Base-by-base conservation (phyloP, 2,113 vertebrate genomes). In the Eulacestoma nigropectus region DNA sequence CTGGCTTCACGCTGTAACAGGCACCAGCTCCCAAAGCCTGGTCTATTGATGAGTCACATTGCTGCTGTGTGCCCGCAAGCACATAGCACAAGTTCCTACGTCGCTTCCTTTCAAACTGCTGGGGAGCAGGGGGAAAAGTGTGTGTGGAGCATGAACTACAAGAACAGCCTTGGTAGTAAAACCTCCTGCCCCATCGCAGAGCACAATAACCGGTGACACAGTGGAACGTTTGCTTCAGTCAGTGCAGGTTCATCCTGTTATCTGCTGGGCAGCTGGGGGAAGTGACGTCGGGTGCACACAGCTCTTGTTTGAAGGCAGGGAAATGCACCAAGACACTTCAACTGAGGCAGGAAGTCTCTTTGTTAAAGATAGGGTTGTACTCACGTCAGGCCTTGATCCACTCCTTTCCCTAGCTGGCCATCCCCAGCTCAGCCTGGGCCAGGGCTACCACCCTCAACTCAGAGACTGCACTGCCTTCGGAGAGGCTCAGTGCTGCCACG, bases 1-100 rank as follows among this genome's bases (percentile, higher is more conserved):
- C 97, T 93, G 95, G 97, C 97, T 98, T 98, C 98, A 98, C 72
- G 89, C 98, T 93, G 98, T 98, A 97, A 98, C 98, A 98, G 98
- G 98, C 98, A 98, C 98, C 96, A 87, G 94, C 91, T 95, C 96
- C 98, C 97, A 85, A 97, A 97, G 97, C 87, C 94, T 68, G 91
- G 91, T 87, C 96, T 97, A 88, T 83, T 93, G 96, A 95, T 97
- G 94, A 97, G 95, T 97, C 97, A 97, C 97, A 80, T 94, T 91
- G 96, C 97, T 94, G 75, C 85, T 90, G 94, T 73, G 96, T 95
- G 96, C 93, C 97, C 83, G 74, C 12, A n/a, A 93, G 95, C 68
- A 96, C 92, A 69, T 33, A 44, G 2, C 64, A 20, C 80, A 63
- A 64, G 68, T 82, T 89, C 91, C 92, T 87, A 29, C 37, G 29